Conservation (phyloP, 2,888 invertebrate genomes). For the Gandaritis pyraliata region DNA sequence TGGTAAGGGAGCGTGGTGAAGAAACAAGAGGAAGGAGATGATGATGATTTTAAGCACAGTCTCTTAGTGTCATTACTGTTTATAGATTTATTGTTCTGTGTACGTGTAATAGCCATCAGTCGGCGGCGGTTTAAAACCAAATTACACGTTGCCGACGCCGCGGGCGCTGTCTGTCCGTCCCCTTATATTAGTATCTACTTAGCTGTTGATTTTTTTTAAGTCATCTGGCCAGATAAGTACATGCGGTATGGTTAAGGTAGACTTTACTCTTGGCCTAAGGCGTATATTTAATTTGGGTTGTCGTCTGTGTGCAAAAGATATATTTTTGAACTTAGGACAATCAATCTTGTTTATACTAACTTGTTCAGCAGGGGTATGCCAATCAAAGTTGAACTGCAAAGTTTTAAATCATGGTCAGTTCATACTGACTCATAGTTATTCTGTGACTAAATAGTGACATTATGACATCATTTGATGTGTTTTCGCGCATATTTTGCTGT, state of each 20-base stretch:
- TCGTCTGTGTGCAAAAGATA: neutral
- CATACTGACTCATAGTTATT: too few species aligned
- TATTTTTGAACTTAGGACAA: too few species aligned
- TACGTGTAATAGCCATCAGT: constrained; percentile 26
- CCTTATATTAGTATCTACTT: constrained; percentile 34
- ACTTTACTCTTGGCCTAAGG: constrained; percentile 13
- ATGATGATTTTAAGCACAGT: too few species aligned
- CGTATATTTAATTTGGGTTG: neutral
- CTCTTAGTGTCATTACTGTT: neutral
- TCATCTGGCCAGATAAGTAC: constrained; percentile 26
- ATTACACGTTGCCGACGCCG: constrained; percentile 32
- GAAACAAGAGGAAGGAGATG: too few species aligned
- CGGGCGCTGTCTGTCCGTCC: constrained; percentile 31
- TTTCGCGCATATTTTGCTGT: too few species aligned
- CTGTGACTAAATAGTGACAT: too few species aligned
- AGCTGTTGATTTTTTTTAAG: constrained; percentile 30
- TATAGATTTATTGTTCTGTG: constrained; percentile 10
- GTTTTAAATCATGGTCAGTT: too few species aligned
- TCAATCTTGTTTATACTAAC: too few species aligned
- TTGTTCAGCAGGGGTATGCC: too few species aligned
- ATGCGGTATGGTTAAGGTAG: constrained; percentile 18
- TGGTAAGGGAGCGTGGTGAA: too few species aligned
- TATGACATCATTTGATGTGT: too few species aligned
- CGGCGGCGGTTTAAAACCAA: constrained; percentile 31
- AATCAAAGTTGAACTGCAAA: too few species aligned